Evolutionary conservation across 2,113 vertebrate genomes (phyloP).

Genomic region (Lepus timidus): DNA sequence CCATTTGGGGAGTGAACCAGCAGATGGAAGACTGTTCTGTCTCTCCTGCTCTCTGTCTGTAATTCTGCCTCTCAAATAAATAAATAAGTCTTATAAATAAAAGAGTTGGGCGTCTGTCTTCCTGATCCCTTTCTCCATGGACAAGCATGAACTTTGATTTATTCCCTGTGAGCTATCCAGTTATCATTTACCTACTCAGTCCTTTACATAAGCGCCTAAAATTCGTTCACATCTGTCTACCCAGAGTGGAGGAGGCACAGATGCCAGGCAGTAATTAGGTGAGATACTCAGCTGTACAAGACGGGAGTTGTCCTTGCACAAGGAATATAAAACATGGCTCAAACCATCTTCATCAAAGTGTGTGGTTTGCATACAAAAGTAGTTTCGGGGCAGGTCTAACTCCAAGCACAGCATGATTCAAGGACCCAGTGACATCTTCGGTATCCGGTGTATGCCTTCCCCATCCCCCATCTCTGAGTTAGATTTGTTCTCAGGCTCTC

Average conservation of each 20-base stretch:
- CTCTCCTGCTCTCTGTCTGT: no score
- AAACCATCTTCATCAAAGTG: background rate
- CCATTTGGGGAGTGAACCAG: no score
- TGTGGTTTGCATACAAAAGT: background rate
- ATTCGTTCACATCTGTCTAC: background rate
- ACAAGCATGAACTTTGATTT: background rate
- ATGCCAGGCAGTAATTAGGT: background rate
- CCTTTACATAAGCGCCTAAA: background rate
- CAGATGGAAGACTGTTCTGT: no score
- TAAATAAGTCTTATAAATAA: no score
- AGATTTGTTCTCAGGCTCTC: background rate
- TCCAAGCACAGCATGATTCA: background rate
- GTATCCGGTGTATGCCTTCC: background rate
- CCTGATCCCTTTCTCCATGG: background rate
- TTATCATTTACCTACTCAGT: background rate
- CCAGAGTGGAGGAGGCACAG: background rate
- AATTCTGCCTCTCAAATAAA: no score
- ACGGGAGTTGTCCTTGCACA: background rate
- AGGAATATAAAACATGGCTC: background rate
- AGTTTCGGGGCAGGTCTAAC: background rate
- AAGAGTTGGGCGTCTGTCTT: background rate
- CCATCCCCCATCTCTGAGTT: fast-evolving
- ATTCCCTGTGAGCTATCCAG: background rate
- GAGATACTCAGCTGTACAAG: background rate
- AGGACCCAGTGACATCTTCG: background rate